These are phyloP conservation scores for Epistrophe eligans DNA, from an alignment of 2,888 invertebrate species.

Conservation along the genomic window DNA sequence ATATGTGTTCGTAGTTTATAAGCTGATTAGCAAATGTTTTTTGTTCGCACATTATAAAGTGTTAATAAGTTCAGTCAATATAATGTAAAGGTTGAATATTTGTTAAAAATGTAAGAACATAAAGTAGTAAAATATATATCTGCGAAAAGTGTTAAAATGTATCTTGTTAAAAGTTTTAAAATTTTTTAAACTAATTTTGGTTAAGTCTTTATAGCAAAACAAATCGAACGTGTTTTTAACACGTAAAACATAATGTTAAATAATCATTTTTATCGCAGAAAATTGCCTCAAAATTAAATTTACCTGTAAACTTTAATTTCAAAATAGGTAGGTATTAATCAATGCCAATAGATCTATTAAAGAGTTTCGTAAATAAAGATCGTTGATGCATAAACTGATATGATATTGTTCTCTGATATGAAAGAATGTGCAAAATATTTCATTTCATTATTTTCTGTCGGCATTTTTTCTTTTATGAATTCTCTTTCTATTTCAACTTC, in stretches of 20 bases:
- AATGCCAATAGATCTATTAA: no score
- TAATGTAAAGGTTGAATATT: constrained; percentile 1
- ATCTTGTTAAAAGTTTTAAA: neutral
- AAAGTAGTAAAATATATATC: neutral
- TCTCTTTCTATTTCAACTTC: no score
- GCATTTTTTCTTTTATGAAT: no score
- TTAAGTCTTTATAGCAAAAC: neutral
- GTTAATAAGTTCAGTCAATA: constrained; percentile 24
- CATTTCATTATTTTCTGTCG: no score
- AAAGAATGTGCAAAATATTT: no score
- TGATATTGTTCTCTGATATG: no score
- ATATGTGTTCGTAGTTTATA: constrained; percentile 66
- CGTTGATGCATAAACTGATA: no score
- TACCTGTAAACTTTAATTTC: no score
- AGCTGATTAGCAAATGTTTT: constrained; percentile 45
- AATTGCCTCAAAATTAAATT: neutral
- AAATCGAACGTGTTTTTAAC: neutral
- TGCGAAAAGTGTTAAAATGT: neutral
- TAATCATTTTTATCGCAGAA: neutral
- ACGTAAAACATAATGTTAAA: neutral
- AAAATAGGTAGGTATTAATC: no score
- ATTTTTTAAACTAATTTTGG: neutral
- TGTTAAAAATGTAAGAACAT: constrained; percentile 5
- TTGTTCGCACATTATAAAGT: constrained; percentile 12
- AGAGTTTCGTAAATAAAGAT: no score